Evolutionary conservation across 2,113 vertebrate genomes (phyloP).

Genomic region (Elephas maximus): DNA sequence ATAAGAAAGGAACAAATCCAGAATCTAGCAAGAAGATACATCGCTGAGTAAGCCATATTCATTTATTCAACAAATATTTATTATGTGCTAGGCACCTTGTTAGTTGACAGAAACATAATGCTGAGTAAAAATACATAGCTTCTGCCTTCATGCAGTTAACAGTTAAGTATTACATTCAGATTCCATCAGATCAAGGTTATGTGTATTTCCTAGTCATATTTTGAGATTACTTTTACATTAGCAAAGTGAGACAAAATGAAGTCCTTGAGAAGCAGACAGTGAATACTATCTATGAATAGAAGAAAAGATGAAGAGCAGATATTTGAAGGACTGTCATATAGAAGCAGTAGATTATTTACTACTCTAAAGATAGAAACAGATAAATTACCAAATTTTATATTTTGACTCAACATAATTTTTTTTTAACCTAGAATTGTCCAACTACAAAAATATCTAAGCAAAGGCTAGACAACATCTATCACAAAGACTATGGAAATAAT

Average conservation of each 20-base stretch:
- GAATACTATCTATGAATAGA: neutral
- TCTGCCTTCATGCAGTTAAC: neutral
- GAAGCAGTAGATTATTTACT: neutral
- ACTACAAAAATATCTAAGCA: neutral
- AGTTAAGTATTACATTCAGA: neutral
- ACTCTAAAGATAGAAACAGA: slow-evolving; percentile 7
- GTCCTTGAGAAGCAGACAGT: neutral
- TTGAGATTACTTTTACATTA: neutral
- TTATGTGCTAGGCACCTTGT: neutral
- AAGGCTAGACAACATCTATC: neutral
- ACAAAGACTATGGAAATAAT: neutral
- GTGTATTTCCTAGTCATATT: neutral
- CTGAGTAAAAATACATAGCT: neutral
- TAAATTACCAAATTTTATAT: neutral
- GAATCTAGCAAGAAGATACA: neutral
- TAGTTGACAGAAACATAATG: neutral
- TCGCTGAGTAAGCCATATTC: neutral
- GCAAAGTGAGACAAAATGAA: neutral
- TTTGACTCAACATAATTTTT: neutral
- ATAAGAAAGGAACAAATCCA: slow-evolving; percentile 33
- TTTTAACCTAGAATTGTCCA: neutral
- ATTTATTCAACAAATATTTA: neutral
- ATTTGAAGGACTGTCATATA: neutral
- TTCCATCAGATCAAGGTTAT: neutral
- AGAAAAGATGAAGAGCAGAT: neutral